Percentiles rank a stretch among this genome's conserved stretches.
Evolutionary conservation across 2,113 vertebrate genomes (phyloP).

Genomic region (Emydocephalus ijimae): DNA sequence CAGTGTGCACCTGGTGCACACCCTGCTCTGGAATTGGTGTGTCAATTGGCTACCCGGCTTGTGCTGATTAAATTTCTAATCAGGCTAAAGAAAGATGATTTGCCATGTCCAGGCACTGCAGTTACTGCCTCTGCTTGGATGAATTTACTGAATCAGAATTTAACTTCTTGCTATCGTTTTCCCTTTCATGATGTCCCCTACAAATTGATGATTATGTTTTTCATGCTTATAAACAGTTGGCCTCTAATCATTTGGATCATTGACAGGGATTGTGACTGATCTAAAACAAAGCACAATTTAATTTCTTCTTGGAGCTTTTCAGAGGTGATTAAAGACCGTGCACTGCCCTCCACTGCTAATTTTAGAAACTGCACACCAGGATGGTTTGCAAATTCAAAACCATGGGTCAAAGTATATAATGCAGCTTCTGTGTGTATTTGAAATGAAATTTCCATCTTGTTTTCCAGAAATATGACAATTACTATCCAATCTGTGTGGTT

Average conservation of each 20-base stretch:
- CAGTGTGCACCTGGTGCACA: constrained; percentile 12
- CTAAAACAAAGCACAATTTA: constrained; percentile 13
- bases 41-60: constrained; percentile 31
- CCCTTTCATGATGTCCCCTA: constrained; percentile 43
- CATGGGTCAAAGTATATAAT: not conserved
- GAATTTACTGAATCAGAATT: constrained; percentile 42
- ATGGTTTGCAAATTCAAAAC: not conserved
- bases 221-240: constrained; percentile 45
- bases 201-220: constrained; percentile 49
- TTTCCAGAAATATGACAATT: not conserved
- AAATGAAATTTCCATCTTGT: not conserved
- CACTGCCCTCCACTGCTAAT: constrained; percentile 67
- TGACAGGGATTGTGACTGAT: constrained; percentile 30
- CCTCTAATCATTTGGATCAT: constrained; percentile 44
- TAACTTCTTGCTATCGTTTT: constrained; percentile 48
- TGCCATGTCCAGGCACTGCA: constrained; percentile 24
- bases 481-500: not conserved
- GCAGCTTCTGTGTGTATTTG: not conserved
- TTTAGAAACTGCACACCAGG: constrained; percentile 14
- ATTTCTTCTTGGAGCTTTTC: constrained; percentile 4
- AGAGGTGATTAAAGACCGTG: constrained; percentile 45
- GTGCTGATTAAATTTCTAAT: constrained; percentile 49
- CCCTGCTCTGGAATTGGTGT: constrained; percentile 36
- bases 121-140: constrained; percentile 39
- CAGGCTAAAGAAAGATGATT: constrained; percentile 32